Base-by-base conservation (phyloP, 2,797 vertebrate genomes). In the Bryconaethiops microstoma region DNA sequence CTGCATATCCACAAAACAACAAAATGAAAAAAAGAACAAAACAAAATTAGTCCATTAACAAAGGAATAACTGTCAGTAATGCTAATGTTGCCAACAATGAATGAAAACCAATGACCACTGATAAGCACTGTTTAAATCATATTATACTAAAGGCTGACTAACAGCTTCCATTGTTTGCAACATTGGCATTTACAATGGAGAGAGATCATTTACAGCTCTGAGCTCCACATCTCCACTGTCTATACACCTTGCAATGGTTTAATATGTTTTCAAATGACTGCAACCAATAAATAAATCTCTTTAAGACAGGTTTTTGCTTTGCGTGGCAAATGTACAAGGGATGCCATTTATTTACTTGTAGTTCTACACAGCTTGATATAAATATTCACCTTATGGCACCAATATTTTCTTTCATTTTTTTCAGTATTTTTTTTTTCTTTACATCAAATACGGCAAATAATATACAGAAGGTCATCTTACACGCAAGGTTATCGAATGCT, bases 271-370 rank as follows among this genome's bases (percentile, higher is more conserved):
- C 29, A 45, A 76, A 45, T 76, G 60, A 39, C 52, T 55, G 39
- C 45, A 55, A 63, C 65, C 50, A 65, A 82, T 75, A 82, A 82
- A 81, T 82, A 82, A 82, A 81, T 72, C 71, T 42, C 54, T 77
- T 71, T 72, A 54, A 81, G 77, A 81, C 76, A 81, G 60, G 9
- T 54, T 57, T 42, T 70, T 40, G 71, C 35, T 72, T 72, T 57
- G n/a, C 2, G 35, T 40, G 74, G 80, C 29, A 81, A 76, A 70
- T 76, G 48, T 81, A 81, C 74, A 81, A 72, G 29, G 69, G 48
- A 77, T 29, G n/a, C 14, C 10, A 12, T 57, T 59, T 25, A 70
- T 62, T 62, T 54, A 13, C 70, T 72, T 64, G 60, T 50, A 69
- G n/a, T 81, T 76, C 72, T 77, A 70, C 74, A 82, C 74, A 77